phyloP scores from a whole-genome alignment of 92 coral and sea anemone species.

The Montipora capitata region DNA sequence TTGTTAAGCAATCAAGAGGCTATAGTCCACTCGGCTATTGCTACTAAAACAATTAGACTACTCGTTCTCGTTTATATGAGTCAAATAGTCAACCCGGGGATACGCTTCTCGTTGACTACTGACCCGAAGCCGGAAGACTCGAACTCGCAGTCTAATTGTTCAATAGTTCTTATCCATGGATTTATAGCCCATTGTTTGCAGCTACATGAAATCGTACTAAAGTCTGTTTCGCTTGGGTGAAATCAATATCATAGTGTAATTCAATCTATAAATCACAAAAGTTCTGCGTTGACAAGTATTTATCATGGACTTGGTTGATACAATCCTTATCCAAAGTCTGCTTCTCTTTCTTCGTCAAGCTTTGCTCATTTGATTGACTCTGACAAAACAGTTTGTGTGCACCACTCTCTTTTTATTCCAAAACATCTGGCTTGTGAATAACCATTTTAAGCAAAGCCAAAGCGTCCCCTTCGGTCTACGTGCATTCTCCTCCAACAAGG shows the following conservation, averaged over 20 bases:
- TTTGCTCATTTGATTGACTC: neutral
- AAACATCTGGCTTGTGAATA: slow-evolving; percentile 63
- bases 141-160: too few relatives aligned
- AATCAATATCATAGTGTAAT: neutral
- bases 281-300: slow-evolving; percentile 60
- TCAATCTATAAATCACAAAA: neutral
- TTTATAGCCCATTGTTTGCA: neutral
- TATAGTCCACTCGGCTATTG: too few relatives aligned
- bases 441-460: slow-evolving; percentile 68
- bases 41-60: too few relatives aligned
- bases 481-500: slow-evolving; percentile 58
- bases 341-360: neutral
- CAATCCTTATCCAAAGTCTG: slow-evolving; percentile 22
- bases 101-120: too few relatives aligned
- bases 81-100: too few relatives aligned
- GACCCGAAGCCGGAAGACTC: too few relatives aligned
- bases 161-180: too few relatives aligned
- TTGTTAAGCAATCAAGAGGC: too few relatives aligned
- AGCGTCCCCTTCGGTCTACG: slow-evolving; percentile 84
- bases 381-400: slow-evolving; percentile 41
- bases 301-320: slow-evolving; percentile 59
- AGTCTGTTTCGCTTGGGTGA: too few relatives aligned
- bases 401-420: slow-evolving; percentile 55
- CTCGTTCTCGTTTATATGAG: too few relatives aligned
- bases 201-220: neutral